Evolutionary conservation across 2,888 invertebrate genomes (phyloP).

Genomic region (Chesias legatella): DNA sequence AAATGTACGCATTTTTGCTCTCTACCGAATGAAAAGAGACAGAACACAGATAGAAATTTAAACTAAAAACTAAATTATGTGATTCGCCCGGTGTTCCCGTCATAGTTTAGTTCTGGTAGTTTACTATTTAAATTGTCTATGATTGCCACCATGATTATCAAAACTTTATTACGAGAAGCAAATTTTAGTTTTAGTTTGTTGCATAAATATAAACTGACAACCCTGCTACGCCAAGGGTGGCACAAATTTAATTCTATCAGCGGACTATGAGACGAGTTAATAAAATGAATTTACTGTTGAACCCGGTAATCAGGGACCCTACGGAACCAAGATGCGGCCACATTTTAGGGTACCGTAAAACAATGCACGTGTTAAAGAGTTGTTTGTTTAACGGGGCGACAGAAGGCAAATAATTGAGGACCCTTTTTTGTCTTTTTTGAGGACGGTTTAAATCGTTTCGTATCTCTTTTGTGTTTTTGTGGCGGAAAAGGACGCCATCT

Average conservation of each 20-base stretch:
- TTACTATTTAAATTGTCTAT: no score
- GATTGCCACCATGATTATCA: no score
- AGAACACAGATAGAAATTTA: no score
- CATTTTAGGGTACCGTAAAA: conserved; percentile 60
- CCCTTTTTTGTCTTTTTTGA: conserved; percentile 44
- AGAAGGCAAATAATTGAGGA: conserved; percentile 68
- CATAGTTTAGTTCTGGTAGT: no score
- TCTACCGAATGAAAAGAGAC: no score
- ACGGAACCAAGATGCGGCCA: conserved; percentile 41
- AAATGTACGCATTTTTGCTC: no score
- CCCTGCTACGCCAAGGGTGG: conserved; percentile 57
- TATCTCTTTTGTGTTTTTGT: conserved; percentile 34
- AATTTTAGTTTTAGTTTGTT: no score
- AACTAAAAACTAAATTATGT: no score
- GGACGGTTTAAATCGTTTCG: conserved; percentile 44
- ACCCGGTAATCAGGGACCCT: conserved; percentile 57
- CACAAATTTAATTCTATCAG: conserved; percentile 77
- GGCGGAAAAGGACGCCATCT: conserved; percentile 20
- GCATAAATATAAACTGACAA: conserved; percentile 33
- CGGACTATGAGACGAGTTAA: conserved; percentile 77
- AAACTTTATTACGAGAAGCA: no score
- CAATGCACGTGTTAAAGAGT: conserved; percentile 66
- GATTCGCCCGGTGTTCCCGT: no score
- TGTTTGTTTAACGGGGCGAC: conserved; percentile 63
- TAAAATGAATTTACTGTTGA: conserved; percentile 72